Evolutionary conservation across 2,113 vertebrate species (phyloP).

Genomic region (Fregetta grallaria): DNA sequence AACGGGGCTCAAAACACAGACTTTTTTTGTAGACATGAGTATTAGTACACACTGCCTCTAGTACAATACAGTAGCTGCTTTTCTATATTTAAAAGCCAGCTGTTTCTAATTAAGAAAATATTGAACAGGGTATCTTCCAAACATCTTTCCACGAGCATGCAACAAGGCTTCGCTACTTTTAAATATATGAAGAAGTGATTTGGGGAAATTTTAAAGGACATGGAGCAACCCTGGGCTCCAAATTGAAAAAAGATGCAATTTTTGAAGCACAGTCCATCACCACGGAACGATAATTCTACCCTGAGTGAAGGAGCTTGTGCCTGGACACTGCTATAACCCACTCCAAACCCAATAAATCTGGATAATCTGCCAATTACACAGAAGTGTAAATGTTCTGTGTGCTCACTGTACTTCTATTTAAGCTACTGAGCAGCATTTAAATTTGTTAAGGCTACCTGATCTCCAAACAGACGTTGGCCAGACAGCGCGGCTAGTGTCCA

Average conservation of each 20-base stretch:
- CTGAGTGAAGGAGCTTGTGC: neutral
- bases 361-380: neutral
- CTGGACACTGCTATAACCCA: neutral
- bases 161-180: neutral
- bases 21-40: neutral
- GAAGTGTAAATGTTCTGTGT: neutral
- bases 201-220: neutral
- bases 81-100: neutral
- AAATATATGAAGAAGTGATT: neutral
- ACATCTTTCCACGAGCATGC: neutral
- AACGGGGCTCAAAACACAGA: neutral
- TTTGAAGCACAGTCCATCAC: neutral
- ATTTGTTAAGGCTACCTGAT: neutral
- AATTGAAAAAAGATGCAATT: neutral
- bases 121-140: constrained; percentile 29
- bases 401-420: neutral
- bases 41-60: neutral
- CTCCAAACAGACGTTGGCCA: neutral
- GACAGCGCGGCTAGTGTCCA: accelerated
- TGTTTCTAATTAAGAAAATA: constrained; percentile 45
- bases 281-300: neutral
- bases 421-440: neutral
- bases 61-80: constrained; percentile 50
- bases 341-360: neutral
- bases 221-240: neutral